Percentiles rank a stretch among this genome's conserved stretches.
phyloP scores from a whole-genome alignment of 1,140 invertebrate genomes.

The Oryzaephilus surinamensis region DNA sequence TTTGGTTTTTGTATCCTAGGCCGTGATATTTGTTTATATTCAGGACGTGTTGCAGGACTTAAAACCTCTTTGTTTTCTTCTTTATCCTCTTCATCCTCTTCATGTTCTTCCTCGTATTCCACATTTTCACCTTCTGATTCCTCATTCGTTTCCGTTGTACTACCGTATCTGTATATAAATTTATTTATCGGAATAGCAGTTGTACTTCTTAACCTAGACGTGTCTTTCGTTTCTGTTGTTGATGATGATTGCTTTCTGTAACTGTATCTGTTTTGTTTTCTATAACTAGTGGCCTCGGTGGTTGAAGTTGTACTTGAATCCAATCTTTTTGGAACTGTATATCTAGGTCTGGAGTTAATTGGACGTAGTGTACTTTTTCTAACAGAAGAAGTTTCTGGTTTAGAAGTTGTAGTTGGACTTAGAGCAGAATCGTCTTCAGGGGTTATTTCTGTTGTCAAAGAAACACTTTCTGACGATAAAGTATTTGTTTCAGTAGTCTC shows the following conservation, averaged over 20 bases:
- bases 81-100: slow-evolving; percentile 36
- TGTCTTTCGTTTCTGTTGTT: slow-evolving; percentile 17
- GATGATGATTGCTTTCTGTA: no score
- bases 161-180: background rate
- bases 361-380: no score
- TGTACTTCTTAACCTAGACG: slow-evolving; percentile 3
- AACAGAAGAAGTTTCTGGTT: slow-evolving; percentile 8
- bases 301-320: no score
- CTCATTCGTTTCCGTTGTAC: slow-evolving; percentile 2
- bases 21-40: slow-evolving; percentile 1
- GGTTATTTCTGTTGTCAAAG: no score
- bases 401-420: background rate
- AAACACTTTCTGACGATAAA: no score
- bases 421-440: no score
- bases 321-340: no score
- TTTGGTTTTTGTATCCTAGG: slow-evolving; percentile 11
- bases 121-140: slow-evolving; percentile 38
- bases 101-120: slow-evolving; percentile 39
- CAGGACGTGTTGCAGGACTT: slow-evolving; percentile 1
- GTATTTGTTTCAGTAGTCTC: no score
- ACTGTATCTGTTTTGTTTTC: no score
- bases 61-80: slow-evolving; percentile 27
- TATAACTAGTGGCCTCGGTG: no score
- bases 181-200: background rate
- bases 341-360: no score